Evolutionary conservation across 2,797 vertebrate species (phyloP).

Genomic region (Micropoecilia bifurca): DNA sequence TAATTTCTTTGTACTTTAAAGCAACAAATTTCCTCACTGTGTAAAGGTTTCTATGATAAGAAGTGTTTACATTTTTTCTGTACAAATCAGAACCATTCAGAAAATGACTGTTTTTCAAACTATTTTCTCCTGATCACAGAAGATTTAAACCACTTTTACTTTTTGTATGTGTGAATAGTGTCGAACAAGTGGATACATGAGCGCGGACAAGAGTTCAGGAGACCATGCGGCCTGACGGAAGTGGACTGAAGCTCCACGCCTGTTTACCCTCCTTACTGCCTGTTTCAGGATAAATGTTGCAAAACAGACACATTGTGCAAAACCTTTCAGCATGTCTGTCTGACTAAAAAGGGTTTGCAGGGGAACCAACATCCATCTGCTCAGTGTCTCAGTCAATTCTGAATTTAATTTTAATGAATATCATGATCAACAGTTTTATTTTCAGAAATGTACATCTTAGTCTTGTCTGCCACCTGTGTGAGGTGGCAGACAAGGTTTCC

Average conservation of each 20-base stretch:
- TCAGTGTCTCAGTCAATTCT: neutral
- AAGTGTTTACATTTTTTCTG: neutral
- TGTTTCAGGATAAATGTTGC: slow-evolving; percentile 8
- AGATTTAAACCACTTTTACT: neutral
- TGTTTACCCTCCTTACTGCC: slow-evolving; percentile 17
- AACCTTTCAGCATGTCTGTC: neutral
- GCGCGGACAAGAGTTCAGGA: slow-evolving; percentile 96
- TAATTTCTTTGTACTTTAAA: neutral
- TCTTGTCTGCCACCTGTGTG: neutral
- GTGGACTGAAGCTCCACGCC: slow-evolving; percentile 84
- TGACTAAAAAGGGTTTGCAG: slow-evolving; percentile 1
- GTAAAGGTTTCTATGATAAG: neutral
- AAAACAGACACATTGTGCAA: slow-evolving; percentile 2
- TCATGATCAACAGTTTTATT: neutral
- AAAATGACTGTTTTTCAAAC: neutral
- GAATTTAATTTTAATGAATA: neutral
- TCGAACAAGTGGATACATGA: slow-evolving; percentile 99
- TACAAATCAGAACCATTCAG: neutral
- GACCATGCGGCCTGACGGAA: slow-evolving; percentile 94
- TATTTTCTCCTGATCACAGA: neutral
- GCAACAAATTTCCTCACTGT: neutral
- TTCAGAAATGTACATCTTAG: neutral
- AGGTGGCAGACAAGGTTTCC: neutral
- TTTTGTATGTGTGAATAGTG: slow-evolving; percentile 75
- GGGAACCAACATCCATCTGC: neutral